Evolutionary conservation across 2,113 vertebrate species (phyloP), one percentile per base, ranked within the genome.

Genomic region (Vulpes lagopus): DNA sequence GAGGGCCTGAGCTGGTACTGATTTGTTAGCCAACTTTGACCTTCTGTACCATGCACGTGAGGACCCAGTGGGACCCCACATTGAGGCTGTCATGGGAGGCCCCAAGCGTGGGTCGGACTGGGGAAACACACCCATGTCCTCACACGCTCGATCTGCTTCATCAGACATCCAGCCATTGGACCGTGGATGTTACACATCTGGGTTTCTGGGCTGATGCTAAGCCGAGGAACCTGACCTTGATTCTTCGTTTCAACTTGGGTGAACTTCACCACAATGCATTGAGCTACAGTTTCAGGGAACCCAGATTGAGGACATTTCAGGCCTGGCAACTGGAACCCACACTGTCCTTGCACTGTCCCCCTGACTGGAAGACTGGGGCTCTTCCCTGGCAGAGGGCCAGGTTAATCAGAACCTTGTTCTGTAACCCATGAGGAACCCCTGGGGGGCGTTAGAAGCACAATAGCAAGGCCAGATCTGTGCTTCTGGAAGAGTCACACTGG

Each of bases 71-170:
- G 38, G 22, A 20, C n/a, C 32, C 19, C 10, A 11, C n/a, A 1
- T 22, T 23, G 35, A 74, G 2, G 35, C 35, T 38, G 38, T 22
- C 8, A 22, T 23, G 22, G 71, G 71, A 43, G 38, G 22, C 35
- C 35, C 5, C 5, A 43, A 7, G 35, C 11, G 11, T 23, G 1
- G 35, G 2, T 25, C 0, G 71, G 23, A 11, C 73, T 15, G 12
- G 22, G 23, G 23, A 49, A 49, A 1, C 1, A 20, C 8, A 38
- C 62, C 15, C 38, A 7, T 20, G n/a, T 76, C n/a, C 6, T 4
- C 27, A 11, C 6, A 20, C 0, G 10, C 35, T 12, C 38, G 12
- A 62, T 6, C 4, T 0, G 0, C 1, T 4, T 0, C 2, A 10
- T 25, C 84, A 25, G 30, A 62, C 2, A 2, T 30, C 51, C 25